A percentile compares a stretch with the other conserved stretches of the same genome.
Evolutionary conservation across 2,888 invertebrate species (phyloP).

Genomic region (Volucella inflata): DNA sequence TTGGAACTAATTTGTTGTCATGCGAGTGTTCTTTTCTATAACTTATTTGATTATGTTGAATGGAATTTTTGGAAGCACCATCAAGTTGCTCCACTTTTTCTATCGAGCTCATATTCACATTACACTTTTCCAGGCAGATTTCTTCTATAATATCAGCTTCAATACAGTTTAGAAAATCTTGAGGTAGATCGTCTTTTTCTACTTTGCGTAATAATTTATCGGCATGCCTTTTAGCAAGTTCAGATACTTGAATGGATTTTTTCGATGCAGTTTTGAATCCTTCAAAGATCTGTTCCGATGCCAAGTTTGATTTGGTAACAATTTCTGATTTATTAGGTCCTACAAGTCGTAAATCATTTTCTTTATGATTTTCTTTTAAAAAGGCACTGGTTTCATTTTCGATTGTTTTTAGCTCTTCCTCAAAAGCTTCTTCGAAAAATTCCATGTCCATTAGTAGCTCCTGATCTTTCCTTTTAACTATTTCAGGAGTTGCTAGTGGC

Average conservation of each 20-base stretch:
- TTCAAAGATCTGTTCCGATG: neutral
- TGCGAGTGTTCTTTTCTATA: neutral
- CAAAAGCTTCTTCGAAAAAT: constrained; percentile 63
- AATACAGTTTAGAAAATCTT: constrained; percentile 48
- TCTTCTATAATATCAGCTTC: constrained; percentile 31
- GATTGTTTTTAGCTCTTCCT: constrained; percentile 48
- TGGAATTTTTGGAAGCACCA: neutral
- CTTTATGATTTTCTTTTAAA: too few species aligned
- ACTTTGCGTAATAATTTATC: constrained; percentile 21
- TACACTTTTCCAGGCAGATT: neutral
- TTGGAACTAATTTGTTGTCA: neutral
- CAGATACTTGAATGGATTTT: constrained; percentile 74
- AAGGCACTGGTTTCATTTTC: neutral
- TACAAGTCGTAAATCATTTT: too few species aligned
- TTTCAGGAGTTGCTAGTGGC: neutral
- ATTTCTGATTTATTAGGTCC: too few species aligned
- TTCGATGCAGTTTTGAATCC: constrained; percentile 77
- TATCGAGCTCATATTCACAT: neutral
- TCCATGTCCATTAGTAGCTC: constrained; percentile 52
- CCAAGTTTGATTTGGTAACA: neutral
- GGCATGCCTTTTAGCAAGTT: constrained; percentile 69
- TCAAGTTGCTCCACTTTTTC: constrained; percentile 5
- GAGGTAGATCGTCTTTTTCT: constrained; percentile 23
- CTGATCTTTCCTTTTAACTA: constrained; percentile 30
- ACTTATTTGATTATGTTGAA: neutral